Evolutionary conservation across 2,888 invertebrate species (phyloP), one percentile per base, ranked within the genome.

Genomic region (Apodemia duryi): DNA sequence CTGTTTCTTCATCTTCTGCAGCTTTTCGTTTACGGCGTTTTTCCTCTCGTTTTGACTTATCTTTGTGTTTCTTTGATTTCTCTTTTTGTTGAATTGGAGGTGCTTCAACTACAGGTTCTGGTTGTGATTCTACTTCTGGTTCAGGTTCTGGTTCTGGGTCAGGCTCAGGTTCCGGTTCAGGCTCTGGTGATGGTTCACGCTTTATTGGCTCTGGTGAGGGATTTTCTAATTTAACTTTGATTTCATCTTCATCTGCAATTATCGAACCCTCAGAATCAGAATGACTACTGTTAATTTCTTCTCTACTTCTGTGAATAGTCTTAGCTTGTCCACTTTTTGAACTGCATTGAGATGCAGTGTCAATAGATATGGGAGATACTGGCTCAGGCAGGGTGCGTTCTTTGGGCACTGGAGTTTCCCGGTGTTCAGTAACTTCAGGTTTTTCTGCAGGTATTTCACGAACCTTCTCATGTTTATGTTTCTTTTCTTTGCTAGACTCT

Each of bases 1-100:
- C 91, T 38, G 85, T 78, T 61, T 93, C 94, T 68, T 93, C 92
- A 63, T 92, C 91, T 69, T 93, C 93, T 68, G 94, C 94, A 38
- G 93, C 88, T 85, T 95, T 95, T 65, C 94, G 88, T 77, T 94
- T 94, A 71, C 95, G 95, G 54, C 94, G 93, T 71, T 93, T 93
- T 69, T 94, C 95, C 70, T 95, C 94, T 61, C 93, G 93, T 63
- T 90, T 87, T 63, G 93, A 84, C 83, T 93, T 93, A 69, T 94
- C 93, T 77, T 92, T 89, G 71, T 92, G 92, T 72, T 91, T 92
- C 68, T 91, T 92, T 43, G 86, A 83, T 77, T 91, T 92, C 72
- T 79, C 92, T 75, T 83, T 93, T 72, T 78, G 86, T 74, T 70
- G 76, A 46, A 83, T 81, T 38, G 82, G 82, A 10, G 84, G 84